phyloP scores from a whole-genome alignment of 2,113 vertebrate genomes.

The Myxocyprinus asiaticus region DNA sequence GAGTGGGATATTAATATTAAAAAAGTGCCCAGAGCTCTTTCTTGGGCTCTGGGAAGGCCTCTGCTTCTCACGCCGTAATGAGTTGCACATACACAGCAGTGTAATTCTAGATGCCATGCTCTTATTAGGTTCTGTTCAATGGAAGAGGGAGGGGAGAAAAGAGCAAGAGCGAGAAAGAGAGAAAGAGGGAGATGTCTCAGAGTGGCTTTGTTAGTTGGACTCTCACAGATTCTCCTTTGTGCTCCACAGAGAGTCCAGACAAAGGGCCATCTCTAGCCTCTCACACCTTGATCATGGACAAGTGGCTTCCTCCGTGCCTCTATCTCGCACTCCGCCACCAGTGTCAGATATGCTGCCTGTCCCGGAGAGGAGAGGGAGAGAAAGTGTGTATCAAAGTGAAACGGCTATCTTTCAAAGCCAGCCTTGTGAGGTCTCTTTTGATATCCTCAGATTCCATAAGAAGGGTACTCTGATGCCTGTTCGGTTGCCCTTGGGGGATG shows the following conservation, averaged over 20 bases:
- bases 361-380: conserved; percentile 58
- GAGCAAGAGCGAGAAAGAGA: conserved; percentile 50
- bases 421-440: conserved; percentile 74
- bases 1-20: conserved; percentile 86
- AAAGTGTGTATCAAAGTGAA: conserved; percentile 60
- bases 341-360: conserved; percentile 65
- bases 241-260: conserved; percentile 53
- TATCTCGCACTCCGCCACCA: conserved; percentile 56
- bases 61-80: conserved; percentile 80
- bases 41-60: conserved; percentile 74
- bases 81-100: conserved; percentile 77
- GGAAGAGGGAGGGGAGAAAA: conserved; percentile 42
- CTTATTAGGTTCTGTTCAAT: conserved; percentile 74
- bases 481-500: conserved; percentile 59
- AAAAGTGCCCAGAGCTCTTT: conserved; percentile 67
- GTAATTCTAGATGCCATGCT: conserved; percentile 77
- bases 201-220: conserved; percentile 62
- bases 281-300: conserved; percentile 62
- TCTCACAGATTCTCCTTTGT: conserved; percentile 55
- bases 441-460: conserved; percentile 72
- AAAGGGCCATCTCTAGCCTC: conserved; percentile 60
- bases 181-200: conserved; percentile 54
- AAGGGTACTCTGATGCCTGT: conserved; percentile 68
- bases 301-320: conserved; percentile 57
- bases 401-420: conserved; percentile 73